Evolutionary conservation across 1,140 invertebrate species (phyloP).

Genomic region (Ganaspis sp.): DNA sequence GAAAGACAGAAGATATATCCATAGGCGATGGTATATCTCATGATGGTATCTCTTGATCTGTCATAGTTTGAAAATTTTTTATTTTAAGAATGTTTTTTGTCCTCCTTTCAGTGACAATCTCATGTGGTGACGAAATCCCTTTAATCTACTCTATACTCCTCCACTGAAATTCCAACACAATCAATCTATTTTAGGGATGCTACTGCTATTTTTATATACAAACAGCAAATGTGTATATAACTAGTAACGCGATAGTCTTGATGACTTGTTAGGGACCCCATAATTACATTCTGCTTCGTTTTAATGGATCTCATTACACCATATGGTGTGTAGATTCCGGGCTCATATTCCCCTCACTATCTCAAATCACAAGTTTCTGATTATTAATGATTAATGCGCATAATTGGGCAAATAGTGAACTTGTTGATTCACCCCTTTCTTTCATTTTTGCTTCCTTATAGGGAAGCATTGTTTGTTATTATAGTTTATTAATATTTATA

Average conservation of each 20-base stretch:
- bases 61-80: neutral
- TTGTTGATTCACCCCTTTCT: neutral
- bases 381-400: neutral
- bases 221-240: neutral
- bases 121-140: constrained; percentile 1
- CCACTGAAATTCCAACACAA: neutral
- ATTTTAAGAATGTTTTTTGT: neutral
- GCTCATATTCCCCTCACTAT: neutral
- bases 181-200: neutral
- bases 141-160: neutral
- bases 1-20: no score
- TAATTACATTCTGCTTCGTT: neutral
- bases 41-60: no score
- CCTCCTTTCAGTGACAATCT: neutral
- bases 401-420: neutral
- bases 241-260: neutral
- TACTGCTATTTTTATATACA: neutral
- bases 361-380: neutral
- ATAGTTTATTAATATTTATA: no score
- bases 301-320: constrained; percentile 7
- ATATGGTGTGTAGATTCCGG: neutral
- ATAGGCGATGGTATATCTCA: no score
- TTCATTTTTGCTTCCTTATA: no score
- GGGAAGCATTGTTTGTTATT: no score
- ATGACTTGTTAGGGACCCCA: neutral